Percentiles rank a stretch among this genome's conserved stretches.
Conservation (phyloP, 2,797 vertebrate species). For the Coluber constrictor region DNA sequence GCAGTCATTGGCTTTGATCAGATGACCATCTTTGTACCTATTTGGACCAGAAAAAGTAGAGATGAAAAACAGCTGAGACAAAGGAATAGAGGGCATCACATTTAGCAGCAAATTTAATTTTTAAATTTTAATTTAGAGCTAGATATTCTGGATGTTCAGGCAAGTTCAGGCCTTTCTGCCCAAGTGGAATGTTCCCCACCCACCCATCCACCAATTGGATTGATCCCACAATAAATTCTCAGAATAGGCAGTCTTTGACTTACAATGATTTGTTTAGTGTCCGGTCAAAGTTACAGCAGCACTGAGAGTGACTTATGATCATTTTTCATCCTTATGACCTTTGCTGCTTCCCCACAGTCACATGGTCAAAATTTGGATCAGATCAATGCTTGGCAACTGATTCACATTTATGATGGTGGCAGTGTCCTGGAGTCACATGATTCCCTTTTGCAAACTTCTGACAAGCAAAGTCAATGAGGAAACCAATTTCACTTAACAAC, state of each 20-base stretch:
- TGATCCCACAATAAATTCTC: background rate
- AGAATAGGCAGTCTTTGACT: background rate
- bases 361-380: background rate
- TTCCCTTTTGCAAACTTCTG: background rate
- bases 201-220: background rate
- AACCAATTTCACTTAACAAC: background rate
- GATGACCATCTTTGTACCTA: constrained; percentile 85
- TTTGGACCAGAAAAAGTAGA: constrained; percentile 11
- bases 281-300: background rate
- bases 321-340: background rate
- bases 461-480: background rate
- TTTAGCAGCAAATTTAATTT: background rate
- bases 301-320: background rate
- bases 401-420: background rate
- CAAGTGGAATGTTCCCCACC: background rate
- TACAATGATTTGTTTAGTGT: background rate
- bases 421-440: background rate
- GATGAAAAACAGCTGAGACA: background rate
- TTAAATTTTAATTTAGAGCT: background rate
- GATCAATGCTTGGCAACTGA: background rate
- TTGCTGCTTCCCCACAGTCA: background rate
- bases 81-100: background rate
- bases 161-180: background rate
- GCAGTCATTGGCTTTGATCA: constrained; percentile 75
- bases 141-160: background rate